A percentile compares a stretch with the other conserved stretches of the same genome.
phyloP scores from a whole-genome alignment of 2,797 vertebrate genomes.

The Thaleichthys pacificus region DNA sequence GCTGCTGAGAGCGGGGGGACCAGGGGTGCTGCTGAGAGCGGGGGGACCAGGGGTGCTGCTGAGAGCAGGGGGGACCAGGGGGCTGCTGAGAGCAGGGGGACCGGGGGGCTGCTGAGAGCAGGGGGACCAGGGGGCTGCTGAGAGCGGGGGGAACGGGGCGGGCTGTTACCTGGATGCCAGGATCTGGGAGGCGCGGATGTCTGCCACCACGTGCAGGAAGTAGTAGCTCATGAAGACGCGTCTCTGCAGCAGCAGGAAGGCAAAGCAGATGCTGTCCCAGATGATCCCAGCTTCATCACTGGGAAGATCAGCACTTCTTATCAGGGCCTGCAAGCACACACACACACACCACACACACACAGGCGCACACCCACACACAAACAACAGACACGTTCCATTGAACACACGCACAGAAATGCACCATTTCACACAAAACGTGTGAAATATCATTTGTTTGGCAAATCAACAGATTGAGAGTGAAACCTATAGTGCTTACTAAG shows the following conservation, averaged over 20 bases:
- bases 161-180: slow-evolving; percentile 89
- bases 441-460: no score
- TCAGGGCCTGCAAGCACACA: slow-evolving; percentile 18
- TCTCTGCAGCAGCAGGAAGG: slow-evolving; percentile 94
- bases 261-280: slow-evolving; percentile 99
- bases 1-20: slow-evolving; percentile 16
- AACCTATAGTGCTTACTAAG: slow-evolving; percentile 67
- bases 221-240: slow-evolving; percentile 99
- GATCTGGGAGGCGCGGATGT: slow-evolving; percentile 96
- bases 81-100: no score
- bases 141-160: no score
- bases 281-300: slow-evolving; percentile 94
- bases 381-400: not conserved
- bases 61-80: no score
- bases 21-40: no score
- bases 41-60: no score
- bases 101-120: no score
- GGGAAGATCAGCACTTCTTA: slow-evolving; percentile 80
- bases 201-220: slow-evolving; percentile 96
- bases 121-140: no score
- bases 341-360: not conserved
- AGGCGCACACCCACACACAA: slow-evolving; percentile 17
- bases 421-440: not conserved
- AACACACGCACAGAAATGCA: not conserved
- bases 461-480: slow-evolving; percentile 24